Percentiles rank a stretch among this genome's conserved stretches.
Conservation (phyloP, 1,140 invertebrate genomes). For the Dreissena rostriformis region DNA sequence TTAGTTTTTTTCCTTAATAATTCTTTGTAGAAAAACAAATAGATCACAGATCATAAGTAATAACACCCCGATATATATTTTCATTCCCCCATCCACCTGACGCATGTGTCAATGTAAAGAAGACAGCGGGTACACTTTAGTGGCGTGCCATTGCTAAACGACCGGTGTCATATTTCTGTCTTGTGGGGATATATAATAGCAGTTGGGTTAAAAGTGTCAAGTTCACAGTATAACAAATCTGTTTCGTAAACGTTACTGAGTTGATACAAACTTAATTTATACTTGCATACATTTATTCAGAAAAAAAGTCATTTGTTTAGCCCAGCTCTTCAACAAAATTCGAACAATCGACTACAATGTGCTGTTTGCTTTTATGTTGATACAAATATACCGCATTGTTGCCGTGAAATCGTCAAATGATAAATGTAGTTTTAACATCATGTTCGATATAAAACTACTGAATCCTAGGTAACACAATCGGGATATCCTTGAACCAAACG, state of each 20-base stretch:
- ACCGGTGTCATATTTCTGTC: slow-evolving; percentile 36
- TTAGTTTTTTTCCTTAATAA: no score
- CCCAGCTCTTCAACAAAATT: neutral
- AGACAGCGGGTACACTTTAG: no score
- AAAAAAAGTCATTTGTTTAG: slow-evolving; percentile 27
- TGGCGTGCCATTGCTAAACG: slow-evolving; percentile 21
- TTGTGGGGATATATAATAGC: neutral
- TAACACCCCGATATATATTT: no score
- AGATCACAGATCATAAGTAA: no score
- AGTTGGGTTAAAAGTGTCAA: slow-evolving; percentile 28
- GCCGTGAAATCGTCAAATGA: neutral
- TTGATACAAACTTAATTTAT: slow-evolving; percentile 10
- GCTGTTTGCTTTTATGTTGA: neutral
- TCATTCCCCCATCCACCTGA: no score
- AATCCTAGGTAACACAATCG: no score
- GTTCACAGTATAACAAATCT: slow-evolving; percentile 42
- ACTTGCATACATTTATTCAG: neutral
- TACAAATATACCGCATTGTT: slow-evolving; percentile 7
- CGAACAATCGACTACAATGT: neutral
- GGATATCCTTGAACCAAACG: no score
- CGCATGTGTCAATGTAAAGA: no score
- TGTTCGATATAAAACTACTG: no score
- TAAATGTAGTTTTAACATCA: no score
- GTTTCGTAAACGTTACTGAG: slow-evolving; percentile 23
- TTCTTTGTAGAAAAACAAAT: no score